Evolutionary conservation across 2,113 vertebrate species (phyloP).

Genomic region (Leuciscus idus): DNA sequence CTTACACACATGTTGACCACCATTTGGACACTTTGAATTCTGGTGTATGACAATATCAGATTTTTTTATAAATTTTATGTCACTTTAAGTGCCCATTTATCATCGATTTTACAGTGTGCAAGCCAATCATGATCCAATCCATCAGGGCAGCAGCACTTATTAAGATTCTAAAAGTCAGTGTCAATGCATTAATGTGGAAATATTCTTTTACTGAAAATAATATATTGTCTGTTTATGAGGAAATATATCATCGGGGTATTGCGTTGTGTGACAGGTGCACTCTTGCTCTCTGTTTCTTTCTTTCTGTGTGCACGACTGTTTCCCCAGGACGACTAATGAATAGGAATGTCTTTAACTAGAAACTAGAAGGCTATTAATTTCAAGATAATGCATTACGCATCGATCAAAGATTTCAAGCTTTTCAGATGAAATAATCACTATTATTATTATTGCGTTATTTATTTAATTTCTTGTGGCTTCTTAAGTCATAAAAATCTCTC

Average conservation of each 20-base stretch:
- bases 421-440: conserved; percentile 26
- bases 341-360: conserved; percentile 64
- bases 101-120: conserved; percentile 1
- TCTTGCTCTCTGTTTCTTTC: neutral
- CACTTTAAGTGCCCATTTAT: conserved; percentile 40
- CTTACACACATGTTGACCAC: neutral
- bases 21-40: neutral
- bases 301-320: neutral
- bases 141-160: conserved; percentile 35
- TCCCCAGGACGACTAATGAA: conserved; percentile 61
- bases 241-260: conserved; percentile 20
- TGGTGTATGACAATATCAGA: neutral
- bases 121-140: conserved; percentile 39
- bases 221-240: conserved; percentile 36
- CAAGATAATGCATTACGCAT: conserved; percentile 8
- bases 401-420: conserved; percentile 16
- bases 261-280: neutral
- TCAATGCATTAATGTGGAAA: conserved; percentile 28
- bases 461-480: neutral
- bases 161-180: conserved; percentile 25
- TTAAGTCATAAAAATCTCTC: neutral
- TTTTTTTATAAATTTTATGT: conserved; percentile 23
- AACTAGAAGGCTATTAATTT: neutral
- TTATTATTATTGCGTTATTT: neutral
- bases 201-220: conserved; percentile 28